Evolutionary conservation across 2,888 invertebrate species (phyloP).

Genomic region (Eristalis pertinax): DNA sequence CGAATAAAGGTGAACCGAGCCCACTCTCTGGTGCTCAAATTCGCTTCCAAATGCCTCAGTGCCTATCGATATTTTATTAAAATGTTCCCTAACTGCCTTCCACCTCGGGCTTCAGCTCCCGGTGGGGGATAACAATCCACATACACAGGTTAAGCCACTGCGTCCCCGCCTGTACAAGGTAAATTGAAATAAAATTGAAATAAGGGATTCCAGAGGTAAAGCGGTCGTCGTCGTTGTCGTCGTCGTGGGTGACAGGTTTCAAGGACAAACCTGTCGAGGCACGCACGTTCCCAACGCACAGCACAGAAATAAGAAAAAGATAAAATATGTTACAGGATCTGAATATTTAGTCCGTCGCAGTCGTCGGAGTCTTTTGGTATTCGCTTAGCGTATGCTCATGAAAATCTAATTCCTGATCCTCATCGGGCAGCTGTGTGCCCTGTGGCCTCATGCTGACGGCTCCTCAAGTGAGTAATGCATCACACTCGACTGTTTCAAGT

Average conservation of each 20-base stretch:
- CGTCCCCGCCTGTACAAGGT: slow-evolving; percentile 10
- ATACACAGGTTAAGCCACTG: slow-evolving; percentile 21
- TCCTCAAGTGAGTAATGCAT: slow-evolving; percentile 13
- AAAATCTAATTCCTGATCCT: slow-evolving; percentile 38
- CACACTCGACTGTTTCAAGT: background rate
- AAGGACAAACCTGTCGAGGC: background rate
- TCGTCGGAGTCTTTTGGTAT: slow-evolving; percentile 6
- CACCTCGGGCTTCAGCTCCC: slow-evolving; percentile 1
- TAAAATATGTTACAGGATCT: slow-evolving; percentile 36
- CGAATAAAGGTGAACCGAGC: slow-evolving; percentile 26
- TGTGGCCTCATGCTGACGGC: background rate
- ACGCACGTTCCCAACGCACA: slow-evolving; percentile 7
- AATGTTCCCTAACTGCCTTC: slow-evolving; percentile 31
- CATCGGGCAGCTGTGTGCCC: background rate
- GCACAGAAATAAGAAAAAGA: background rate
- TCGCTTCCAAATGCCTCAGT: slow-evolving; percentile 13
- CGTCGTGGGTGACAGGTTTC: background rate
- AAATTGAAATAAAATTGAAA: slow-evolving; percentile 57
- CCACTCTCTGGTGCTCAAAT: background rate
- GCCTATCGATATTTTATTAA: slow-evolving; percentile 62
- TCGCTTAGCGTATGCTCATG: slow-evolving; percentile 32
- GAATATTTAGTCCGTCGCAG: slow-evolving; percentile 37
- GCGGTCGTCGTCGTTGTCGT: background rate
- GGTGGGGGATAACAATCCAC: slow-evolving; percentile 27
- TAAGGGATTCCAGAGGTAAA: slow-evolving; percentile 35